A percentile compares a stretch with the other conserved stretches of the same genome.
These are phyloP conservation scores for Slavum lentiscoides DNA, from an alignment of 2,888 invertebrate species.

Conservation along the genomic window DNA sequence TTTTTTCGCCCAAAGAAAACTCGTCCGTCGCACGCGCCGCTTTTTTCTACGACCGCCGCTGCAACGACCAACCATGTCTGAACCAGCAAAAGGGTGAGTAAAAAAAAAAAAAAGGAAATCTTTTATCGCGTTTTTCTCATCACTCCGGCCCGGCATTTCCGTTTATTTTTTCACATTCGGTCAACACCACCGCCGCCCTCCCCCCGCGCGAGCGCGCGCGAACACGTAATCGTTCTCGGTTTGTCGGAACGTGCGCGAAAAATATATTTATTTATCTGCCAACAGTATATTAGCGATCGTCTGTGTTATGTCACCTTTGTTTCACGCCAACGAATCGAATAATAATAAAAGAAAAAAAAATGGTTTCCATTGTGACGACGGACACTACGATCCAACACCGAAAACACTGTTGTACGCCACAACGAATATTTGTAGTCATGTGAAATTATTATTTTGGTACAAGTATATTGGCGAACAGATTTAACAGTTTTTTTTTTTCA, in stretches of 20 bases:
- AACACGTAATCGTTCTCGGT: background rate
- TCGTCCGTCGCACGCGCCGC: too few species aligned
- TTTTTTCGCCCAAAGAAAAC: too few species aligned
- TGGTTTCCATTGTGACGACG: background rate
- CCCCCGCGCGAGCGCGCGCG: background rate
- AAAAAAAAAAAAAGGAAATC: background rate
- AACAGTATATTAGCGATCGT: too few species aligned
- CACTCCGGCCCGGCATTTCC: background rate
- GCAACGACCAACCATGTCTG: conserved; percentile 31
- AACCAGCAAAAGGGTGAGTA: conserved; percentile 50
- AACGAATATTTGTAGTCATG: background rate
- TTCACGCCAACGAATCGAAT: too few species aligned
- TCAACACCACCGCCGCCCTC: background rate
- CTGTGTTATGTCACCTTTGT: too few species aligned
- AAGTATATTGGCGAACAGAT: background rate
- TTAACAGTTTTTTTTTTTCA: background rate
- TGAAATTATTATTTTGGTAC: background rate
- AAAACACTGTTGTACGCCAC: too few species aligned
- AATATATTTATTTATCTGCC: too few species aligned
- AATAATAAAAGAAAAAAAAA: too few species aligned
- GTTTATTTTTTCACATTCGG: too few species aligned
- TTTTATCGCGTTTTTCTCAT: background rate
- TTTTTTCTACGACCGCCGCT: background rate
- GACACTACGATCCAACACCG: background rate
- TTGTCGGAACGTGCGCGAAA: background rate